Percentiles rank a stretch among this genome's conserved stretches.
Conservation (phyloP, 2,888 invertebrate species). For the Macrosiphum euphorbiae region DNA sequence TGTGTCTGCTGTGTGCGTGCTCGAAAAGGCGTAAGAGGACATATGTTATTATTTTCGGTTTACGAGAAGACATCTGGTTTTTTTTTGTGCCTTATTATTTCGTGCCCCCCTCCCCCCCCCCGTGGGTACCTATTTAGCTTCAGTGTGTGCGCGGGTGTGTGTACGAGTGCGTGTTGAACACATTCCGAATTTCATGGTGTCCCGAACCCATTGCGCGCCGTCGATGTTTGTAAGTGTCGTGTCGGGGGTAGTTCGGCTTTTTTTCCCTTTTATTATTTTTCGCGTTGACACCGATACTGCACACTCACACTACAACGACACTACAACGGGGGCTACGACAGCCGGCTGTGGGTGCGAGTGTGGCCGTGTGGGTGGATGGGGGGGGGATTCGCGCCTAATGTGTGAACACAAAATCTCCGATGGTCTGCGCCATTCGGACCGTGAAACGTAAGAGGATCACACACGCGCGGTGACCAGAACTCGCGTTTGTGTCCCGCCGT, state of each 20-base stretch:
- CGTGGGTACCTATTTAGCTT: too few relatives aligned
- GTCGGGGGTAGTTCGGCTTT: constrained; percentile 21
- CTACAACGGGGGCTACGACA: background rate
- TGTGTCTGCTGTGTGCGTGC: background rate
- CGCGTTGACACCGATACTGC: constrained; percentile 36
- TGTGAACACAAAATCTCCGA: constrained; percentile 59
- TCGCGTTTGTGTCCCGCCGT: background rate
- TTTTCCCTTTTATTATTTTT: background rate
- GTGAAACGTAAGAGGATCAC: constrained; percentile 62
- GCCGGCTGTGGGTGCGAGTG: background rate
- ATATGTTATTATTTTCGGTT: constrained; percentile 48
- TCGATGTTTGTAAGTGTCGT: constrained; percentile 13
- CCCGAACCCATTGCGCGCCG: constrained; percentile 56
- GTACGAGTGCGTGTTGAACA: background rate
- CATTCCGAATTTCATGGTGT: constrained; percentile 60
- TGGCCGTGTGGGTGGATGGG: too few relatives aligned
- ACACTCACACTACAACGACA: background rate
- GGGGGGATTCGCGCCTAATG: constrained; percentile 48
- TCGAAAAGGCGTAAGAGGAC: constrained; percentile 44
- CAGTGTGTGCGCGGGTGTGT: background rate
- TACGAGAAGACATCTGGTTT: constrained; percentile 61
- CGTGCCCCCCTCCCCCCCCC: background rate
- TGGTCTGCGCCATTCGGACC: constrained; percentile 46
- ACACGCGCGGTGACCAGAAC: constrained; percentile 47
- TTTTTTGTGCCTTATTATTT: constrained; percentile 15